Percentiles rank a stretch among this genome's conserved stretches.
phyloP scores from a whole-genome alignment of 2,797 vertebrate species.

The Alauda arvensis region DNA sequence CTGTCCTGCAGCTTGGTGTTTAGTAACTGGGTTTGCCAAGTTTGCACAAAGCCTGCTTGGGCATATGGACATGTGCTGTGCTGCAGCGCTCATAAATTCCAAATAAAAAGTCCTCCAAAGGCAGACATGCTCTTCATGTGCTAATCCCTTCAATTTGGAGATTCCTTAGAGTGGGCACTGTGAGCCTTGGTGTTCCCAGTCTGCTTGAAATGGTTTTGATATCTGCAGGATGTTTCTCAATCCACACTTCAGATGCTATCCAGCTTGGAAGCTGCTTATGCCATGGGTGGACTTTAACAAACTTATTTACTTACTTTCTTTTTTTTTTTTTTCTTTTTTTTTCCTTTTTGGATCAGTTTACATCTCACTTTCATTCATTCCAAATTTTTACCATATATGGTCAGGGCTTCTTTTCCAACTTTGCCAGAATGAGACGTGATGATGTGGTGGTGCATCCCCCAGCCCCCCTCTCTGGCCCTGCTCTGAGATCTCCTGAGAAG shows the following conservation, averaged over 20 bases:
- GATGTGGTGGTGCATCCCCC: not conserved
- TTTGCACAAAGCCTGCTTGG: not conserved
- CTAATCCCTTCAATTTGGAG: rapidly evolving
- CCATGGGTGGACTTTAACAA: not conserved
- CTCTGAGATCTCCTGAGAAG: not conserved
- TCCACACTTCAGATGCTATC: not conserved
- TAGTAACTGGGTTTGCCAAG: conserved; percentile 13
- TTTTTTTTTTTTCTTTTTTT: too few relatives aligned
- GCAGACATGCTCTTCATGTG: not conserved
- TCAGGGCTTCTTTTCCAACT: conserved; percentile 28
- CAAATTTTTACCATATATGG: conserved; percentile 43
- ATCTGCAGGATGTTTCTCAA: not conserved
- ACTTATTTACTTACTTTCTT: not conserved
- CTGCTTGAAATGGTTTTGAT: not conserved
- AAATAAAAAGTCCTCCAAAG: not conserved
- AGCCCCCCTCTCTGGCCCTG: not conserved
- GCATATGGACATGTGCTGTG: not conserved
- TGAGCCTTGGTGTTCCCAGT: not conserved
- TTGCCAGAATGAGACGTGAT: conserved; percentile 5
- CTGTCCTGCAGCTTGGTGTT: conserved; percentile 27
- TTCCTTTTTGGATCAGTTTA: not conserved
- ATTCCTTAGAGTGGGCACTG: not conserved
- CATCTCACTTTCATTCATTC: not conserved
- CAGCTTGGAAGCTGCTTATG: not conserved
- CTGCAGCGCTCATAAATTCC: not conserved